These are phyloP conservation scores for Meloidogyne hapla DNA, from an alignment of 1,140 invertebrate genomes.

Conservation along the genomic window DNA sequence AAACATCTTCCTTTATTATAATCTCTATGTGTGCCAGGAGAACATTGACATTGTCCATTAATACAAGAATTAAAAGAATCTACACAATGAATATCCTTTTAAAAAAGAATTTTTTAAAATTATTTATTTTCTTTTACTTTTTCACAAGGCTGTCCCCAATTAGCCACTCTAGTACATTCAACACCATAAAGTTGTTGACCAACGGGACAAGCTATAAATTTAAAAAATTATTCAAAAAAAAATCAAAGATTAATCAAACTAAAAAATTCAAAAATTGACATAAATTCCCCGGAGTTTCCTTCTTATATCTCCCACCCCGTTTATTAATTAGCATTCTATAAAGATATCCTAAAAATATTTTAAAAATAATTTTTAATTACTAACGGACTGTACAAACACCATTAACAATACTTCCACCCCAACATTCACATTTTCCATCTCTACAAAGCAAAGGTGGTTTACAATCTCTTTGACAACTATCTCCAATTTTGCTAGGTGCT, in stretches of 20 bases:
- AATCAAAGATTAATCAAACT: not conserved
- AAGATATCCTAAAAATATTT: too few relatives aligned
- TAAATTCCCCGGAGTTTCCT: too few relatives aligned
- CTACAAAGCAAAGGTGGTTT: slow-evolving; percentile 62
- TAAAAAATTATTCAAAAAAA: not conserved
- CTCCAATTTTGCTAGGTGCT: slow-evolving; percentile 62
- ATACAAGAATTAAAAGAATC: slow-evolving; percentile 62
- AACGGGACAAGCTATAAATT: slow-evolving; percentile 58
- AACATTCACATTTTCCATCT: slow-evolving; percentile 64
- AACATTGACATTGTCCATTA: slow-evolving; percentile 58
- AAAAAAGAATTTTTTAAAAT: slow-evolving; percentile 16
- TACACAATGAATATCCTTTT: slow-evolving; percentile 54
- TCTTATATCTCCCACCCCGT: too few relatives aligned
- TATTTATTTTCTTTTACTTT: slow-evolving; percentile 16
- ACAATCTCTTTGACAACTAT: slow-evolving; percentile 61
- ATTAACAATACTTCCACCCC: slow-evolving; percentile 62
- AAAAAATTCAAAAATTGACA: too few relatives aligned
- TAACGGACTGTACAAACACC: slow-evolving; percentile 61
- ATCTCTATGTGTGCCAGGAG: slow-evolving; percentile 59
- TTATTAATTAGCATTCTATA: too few relatives aligned
- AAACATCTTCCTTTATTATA: slow-evolving; percentile 52
- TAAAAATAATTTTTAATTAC: slow-evolving; percentile 36
- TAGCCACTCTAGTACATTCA: slow-evolving; percentile 60
- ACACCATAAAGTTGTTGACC: slow-evolving; percentile 63
- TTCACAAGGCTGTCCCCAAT: slow-evolving; percentile 58